A percentile compares a stretch with the other conserved stretches of the same genome.
phyloP scores from a whole-genome alignment of 2,797 vertebrate species.

The Pseudochaenichthys georgianus region DNA sequence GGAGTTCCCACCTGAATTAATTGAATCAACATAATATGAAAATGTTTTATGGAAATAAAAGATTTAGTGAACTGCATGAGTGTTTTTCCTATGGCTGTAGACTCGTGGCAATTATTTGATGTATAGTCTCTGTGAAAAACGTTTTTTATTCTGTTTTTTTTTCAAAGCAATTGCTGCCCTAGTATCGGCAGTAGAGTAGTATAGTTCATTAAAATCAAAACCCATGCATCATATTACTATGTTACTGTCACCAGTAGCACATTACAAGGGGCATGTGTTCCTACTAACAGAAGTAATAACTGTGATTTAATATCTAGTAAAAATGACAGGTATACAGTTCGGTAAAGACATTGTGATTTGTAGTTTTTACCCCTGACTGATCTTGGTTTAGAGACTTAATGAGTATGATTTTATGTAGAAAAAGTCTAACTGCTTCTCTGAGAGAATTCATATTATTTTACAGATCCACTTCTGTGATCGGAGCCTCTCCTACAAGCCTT shows the following conservation, averaged over 20 bases:
- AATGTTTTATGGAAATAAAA: background rate
- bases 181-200: background rate
- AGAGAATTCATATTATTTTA: conserved; percentile 30
- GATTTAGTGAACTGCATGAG: background rate
- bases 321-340: conserved; percentile 13
- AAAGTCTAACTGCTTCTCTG: conserved; percentile 7
- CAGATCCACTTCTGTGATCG: conserved; percentile 28
- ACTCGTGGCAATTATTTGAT: background rate
- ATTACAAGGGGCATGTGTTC: conserved; percentile 9
- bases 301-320: conserved; percentile 12
- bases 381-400: conserved; percentile 22
- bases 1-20: background rate
- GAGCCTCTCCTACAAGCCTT: conserved; percentile 32
- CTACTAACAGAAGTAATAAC: background rate
- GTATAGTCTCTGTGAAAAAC: background rate
- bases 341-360: conserved; percentile 15
- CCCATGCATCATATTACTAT: background rate
- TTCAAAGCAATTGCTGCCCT: background rate
- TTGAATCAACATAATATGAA: background rate
- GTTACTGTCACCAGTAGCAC: background rate
- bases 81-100: background rate
- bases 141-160: background rate
- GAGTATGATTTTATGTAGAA: conserved; percentile 9
- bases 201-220: background rate
- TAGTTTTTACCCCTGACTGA: conserved; percentile 38